Percentiles rank a stretch among this genome's conserved stretches.
These are phyloP conservation scores for Sternarchorhynchus goeldii DNA, from an alignment of 2,797 vertebrate genomes.

Conservation along the genomic window DNA sequence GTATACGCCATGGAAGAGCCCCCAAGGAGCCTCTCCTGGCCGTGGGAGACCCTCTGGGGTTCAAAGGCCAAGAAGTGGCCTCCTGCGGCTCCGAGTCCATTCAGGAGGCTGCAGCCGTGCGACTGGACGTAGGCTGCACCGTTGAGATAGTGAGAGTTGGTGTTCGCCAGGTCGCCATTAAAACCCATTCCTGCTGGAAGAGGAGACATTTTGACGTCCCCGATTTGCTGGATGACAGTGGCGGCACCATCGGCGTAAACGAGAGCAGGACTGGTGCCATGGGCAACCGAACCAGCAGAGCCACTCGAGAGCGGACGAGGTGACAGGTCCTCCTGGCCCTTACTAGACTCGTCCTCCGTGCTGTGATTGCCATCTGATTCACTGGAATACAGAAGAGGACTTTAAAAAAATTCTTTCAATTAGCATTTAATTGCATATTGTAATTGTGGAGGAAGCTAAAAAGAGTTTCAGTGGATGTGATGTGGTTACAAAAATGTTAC, in stretches of 20 bases:
- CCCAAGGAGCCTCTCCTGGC: constrained; percentile 70
- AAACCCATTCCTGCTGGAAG: constrained; percentile 54
- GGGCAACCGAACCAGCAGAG: constrained; percentile 81
- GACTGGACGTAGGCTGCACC: constrained; percentile 87
- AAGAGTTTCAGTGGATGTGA: neutral
- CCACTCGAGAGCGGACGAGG: constrained; percentile 89
- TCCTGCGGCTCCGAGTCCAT: constrained; percentile 83
- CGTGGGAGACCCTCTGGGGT: constrained; percentile 52
- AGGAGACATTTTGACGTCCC: constrained; percentile 91
- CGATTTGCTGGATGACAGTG: constrained; percentile 93
- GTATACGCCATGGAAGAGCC: constrained; percentile 81
- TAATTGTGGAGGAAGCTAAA: neutral
- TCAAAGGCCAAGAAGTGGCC: constrained; percentile 87
- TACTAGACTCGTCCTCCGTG: constrained; percentile 96
- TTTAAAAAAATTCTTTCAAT: constrained; percentile 17
- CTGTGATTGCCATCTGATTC: constrained; percentile 87
- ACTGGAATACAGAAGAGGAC: constrained; percentile 59
- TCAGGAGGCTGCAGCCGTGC: constrained; percentile 64
- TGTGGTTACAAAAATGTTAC: neutral
- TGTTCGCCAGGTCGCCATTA: constrained; percentile 44
- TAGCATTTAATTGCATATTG: neutral
- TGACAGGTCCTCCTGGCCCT: constrained; percentile 95
- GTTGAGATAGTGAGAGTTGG: constrained; percentile 89
- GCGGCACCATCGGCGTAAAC: constrained; percentile 74
- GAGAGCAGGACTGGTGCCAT: constrained; percentile 73